Evolutionary conservation across 2,888 invertebrate genomes (phyloP), one percentile per base, ranked within the genome.

Genomic region (Diaprepes abbreviatus): DNA sequence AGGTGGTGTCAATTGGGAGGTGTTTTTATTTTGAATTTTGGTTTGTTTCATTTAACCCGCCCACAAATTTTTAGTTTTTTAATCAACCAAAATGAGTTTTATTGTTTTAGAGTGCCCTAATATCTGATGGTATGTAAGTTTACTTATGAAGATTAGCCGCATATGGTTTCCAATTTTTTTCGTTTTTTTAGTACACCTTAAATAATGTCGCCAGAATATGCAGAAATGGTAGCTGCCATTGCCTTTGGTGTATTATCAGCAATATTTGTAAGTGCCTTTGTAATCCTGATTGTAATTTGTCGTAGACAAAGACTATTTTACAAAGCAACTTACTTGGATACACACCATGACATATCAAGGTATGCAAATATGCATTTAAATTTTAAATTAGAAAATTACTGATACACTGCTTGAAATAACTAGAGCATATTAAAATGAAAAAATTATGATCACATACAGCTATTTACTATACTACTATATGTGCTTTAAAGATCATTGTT

Each of bases 161-260:
- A 50, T 50, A 28, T 50, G 28, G 16, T 50, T 50, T 50, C 3
- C 54, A 60, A 14, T 16, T 24, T 24, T 24, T 24, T 24, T 24
- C 5, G 21, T 21, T 36, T 35, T 48, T 50, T 50, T 31, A 50
- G 48, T 14, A 50, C 14, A 16, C 28, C 9, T 28, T 19, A 14
- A 57, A 45, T 48, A 63, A 83, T 84, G 83, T 79, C 82, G 57
- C 80, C 84, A 31, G 83, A 84, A 77, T 86, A 85, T 74, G 90
- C 91, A 87, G 91, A 92, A 81, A 87, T 89, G 73, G 87, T 91
- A 48, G 90, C 91, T 38, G 88, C 89, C 28, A 87, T 91, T 50
- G 90, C 91, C 36, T 87, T 92, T 74, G 89, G 89, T 43, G 88
- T 90, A 4, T 83, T 92, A 38, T 88, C 88, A 59, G 88, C 90